phyloP scores from a whole-genome alignment of 2,113 vertebrate species.

The Beaufortia kweichowensis region DNA sequence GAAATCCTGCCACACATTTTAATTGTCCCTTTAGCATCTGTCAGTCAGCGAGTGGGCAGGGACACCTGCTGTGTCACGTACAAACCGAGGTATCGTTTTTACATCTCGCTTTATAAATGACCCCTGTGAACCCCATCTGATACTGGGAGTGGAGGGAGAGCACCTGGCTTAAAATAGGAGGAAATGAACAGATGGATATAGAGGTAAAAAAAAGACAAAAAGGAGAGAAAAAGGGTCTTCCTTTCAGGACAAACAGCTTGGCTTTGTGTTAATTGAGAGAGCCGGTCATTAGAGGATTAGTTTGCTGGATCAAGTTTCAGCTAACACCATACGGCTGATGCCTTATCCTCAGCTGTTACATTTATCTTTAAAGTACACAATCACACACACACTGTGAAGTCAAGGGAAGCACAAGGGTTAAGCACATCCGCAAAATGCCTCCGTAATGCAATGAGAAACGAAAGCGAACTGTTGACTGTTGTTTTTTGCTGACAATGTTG shows the following conservation, averaged over 20 bases:
- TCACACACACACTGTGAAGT: constrained; percentile 10
- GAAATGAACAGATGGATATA: constrained; percentile 40
- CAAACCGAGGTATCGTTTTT: background rate
- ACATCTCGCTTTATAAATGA: background rate
- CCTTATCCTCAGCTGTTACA: constrained; percentile 49
- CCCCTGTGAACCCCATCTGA: background rate
- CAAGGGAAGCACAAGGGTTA: background rate
- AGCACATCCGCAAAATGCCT: constrained; percentile 4
- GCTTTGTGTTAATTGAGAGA: constrained; percentile 45
- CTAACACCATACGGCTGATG: constrained; percentile 36
- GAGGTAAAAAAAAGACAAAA: constrained; percentile 1
- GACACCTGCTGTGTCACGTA: constrained; percentile 25
- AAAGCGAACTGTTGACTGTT: background rate
- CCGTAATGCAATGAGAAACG: background rate
- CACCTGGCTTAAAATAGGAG: background rate
- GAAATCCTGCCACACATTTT: constrained; percentile 11
- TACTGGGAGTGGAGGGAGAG: background rate
- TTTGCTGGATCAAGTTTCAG: constrained; percentile 36
- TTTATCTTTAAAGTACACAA: constrained; percentile 27
- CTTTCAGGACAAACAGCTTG: constrained; percentile 39
- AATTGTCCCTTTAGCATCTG: constrained; percentile 39
- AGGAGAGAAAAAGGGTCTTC: background rate
- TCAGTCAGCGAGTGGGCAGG: background rate
- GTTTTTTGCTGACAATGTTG: constrained; percentile 8
- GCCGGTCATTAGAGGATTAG: constrained; percentile 50